Base-by-base conservation (phyloP, 1,140 invertebrate species). In the Panagrolaimus sp. region DNA sequence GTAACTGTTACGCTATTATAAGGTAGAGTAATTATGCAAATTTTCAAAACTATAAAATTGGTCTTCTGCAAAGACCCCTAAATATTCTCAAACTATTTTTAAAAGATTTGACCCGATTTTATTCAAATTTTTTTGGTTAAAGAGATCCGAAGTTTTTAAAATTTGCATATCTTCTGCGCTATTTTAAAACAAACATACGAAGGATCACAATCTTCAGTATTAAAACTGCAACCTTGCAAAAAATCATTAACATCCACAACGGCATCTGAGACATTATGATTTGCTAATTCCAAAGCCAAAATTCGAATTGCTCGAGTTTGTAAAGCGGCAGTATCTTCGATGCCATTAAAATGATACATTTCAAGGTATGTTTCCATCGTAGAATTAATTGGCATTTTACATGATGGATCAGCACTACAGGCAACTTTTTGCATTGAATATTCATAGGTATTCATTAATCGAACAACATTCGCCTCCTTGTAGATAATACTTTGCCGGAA, bases 141-240 rank as follows among this genome's bases (percentile, higher is more conserved):
- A n/a, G n/a, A n/a, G n/a, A n/a, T n/a, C n/a, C n/a, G n/a, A n/a
- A n/a, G n/a, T n/a, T n/a, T n/a, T n/a, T n/a, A n/a, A n/a, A n/a
- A n/a, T n/a, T n/a, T n/a, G n/a, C n/a, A n/a, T 38, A 7, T 38
- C 32, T 4, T 7, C 32, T n/a, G n/a, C 32, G 32, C 7, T 38
- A 7, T 38, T 10, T 12, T 0, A 21, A 28, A 63, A 43, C 10
- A 65, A 24, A 14, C 64, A 9, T 7, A 38, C 32, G 32, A 4
- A 4, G n/a, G 43, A 48, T 74, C 65, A 52, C 73, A 75, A 28
- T 65, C 74, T n/a, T 43, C 24, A 3, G 74, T 75, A 46, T 75
- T 75, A 58, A 76, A 75, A 44, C 63, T 63, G 52, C 73, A 75
- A 28, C 74, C 69, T 38, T 64, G 70, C n/a, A 75, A 55, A 43